A percentile compares a stretch with the other conserved stretches of the same genome.
These are phyloP conservation scores for Poecilia latipinna DNA, from an alignment of 2,113 vertebrate genomes.

Conservation along the genomic window DNA sequence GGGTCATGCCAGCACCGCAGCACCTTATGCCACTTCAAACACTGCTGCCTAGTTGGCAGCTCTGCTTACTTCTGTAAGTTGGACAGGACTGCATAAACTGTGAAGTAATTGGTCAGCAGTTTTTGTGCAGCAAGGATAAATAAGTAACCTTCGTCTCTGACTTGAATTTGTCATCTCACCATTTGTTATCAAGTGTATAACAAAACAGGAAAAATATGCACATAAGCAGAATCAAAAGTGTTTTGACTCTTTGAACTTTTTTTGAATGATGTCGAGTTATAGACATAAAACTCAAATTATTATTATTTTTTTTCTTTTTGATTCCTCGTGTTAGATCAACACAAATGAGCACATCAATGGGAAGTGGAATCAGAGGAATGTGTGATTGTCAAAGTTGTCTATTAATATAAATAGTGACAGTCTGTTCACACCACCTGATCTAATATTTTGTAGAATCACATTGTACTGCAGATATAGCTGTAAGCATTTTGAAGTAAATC, in stretches of 20 bases:
- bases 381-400: not conserved
- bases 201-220: not conserved
- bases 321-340: too few relatives aligned
- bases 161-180: not conserved
- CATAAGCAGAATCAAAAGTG: not conserved
- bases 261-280: not conserved
- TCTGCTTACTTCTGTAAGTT: conserved; percentile 7
- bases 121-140: conserved; percentile 7
- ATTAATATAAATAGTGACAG: not conserved
- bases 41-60: conserved; percentile 38
- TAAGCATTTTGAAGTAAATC: too few relatives aligned
- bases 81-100: conserved; percentile 5
- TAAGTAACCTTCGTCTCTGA: not conserved
- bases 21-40: conserved; percentile 46
- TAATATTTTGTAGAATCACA: too few relatives aligned
- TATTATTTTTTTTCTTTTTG: too few relatives aligned
- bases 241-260: not conserved
- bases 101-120: conserved; percentile 11
- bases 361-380: not conserved
- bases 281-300: too few relatives aligned
- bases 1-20: conserved; percentile 29
- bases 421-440: not conserved
- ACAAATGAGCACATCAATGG: not conserved
- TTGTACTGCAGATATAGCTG: not conserved
- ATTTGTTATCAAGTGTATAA: not conserved